Evolutionary conservation across 2,113 vertebrate genomes (phyloP).

Genomic region (Amia ocellicauda): DNA sequence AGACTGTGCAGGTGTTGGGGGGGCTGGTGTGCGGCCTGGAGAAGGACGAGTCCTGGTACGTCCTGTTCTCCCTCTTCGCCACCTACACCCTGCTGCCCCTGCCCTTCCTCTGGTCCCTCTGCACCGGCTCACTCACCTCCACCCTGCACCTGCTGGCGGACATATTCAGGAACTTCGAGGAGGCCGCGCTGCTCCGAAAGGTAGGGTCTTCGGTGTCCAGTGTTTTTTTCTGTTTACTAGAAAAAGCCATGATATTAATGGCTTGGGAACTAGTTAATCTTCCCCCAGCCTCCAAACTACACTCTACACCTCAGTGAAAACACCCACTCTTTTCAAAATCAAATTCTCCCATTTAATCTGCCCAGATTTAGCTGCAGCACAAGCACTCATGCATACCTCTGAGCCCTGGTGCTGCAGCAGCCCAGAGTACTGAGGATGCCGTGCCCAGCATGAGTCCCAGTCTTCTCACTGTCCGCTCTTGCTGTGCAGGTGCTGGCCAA

Average conservation of each 20-base stretch:
- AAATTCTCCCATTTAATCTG: too few species aligned
- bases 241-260: too few species aligned
- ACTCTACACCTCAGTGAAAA: too few species aligned
- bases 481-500: constrained; percentile 77
- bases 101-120: constrained; percentile 67
- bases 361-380: too few species aligned
- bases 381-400: too few species aligned
- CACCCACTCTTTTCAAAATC: too few species aligned
- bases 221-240: background rate
- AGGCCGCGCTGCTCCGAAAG: constrained; percentile 52
- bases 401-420: too few species aligned
- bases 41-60: constrained; percentile 65
- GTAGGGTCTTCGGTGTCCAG: constrained; percentile 35
- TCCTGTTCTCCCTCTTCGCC: constrained; percentile 65
- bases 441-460: background rate
- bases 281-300: too few species aligned
- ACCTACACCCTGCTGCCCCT: constrained; percentile 70
- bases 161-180: constrained; percentile 38
- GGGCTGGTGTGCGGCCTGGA: constrained; percentile 62
- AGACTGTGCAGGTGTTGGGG: constrained; percentile 61
- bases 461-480: constrained; percentile 41
- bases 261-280: too few species aligned
- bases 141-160: constrained; percentile 55
- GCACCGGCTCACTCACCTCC: constrained; percentile 59
- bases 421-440: too few species aligned